A percentile compares a stretch with the other conserved stretches of the same genome.
phyloP scores from a whole-genome alignment of 2,888 invertebrate genomes.

The Tenthredo notha region DNA sequence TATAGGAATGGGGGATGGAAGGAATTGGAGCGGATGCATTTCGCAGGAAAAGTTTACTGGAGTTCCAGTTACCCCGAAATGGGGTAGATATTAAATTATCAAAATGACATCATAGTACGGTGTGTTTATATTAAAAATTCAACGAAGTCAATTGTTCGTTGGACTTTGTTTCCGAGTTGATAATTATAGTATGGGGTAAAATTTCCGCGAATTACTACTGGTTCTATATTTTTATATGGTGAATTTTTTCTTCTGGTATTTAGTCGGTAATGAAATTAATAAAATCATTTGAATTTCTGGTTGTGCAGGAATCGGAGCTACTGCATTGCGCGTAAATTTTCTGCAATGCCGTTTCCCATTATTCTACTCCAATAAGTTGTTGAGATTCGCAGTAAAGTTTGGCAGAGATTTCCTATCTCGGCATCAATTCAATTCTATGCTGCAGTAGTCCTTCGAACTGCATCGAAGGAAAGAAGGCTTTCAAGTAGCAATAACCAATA shows the following conservation, averaged over 20 bases:
- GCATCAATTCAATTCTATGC: slow-evolving; percentile 15
- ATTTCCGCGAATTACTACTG: not conserved
- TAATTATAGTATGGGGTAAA: not conserved
- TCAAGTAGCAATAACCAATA: slow-evolving; percentile 23
- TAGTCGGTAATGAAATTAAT: not conserved
- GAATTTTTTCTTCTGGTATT: no score
- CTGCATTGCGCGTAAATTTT: not conserved
- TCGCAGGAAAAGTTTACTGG: slow-evolving; percentile 31
- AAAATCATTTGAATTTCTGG: not conserved
- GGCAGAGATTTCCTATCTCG: slow-evolving; percentile 1
- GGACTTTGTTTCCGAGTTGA: not conserved
- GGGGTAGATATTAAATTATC: not conserved
- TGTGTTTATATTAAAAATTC: not conserved
- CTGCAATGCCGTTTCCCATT: slow-evolving; percentile 26
- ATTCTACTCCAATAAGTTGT: slow-evolving; percentile 41
- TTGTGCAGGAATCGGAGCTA: not conserved
- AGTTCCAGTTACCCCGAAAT: slow-evolving; percentile 22
- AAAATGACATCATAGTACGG: not conserved
- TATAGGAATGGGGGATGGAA: not conserved
- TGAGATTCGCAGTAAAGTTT: slow-evolving; percentile 16
- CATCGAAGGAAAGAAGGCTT: not conserved
- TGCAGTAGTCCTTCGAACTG: not conserved
- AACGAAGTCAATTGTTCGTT: not conserved
- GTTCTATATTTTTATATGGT: no score
- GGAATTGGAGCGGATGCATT: slow-evolving; percentile 42